Base-by-base conservation (phyloP, 2,888 invertebrate species). In the Synergus japonicus region DNA sequence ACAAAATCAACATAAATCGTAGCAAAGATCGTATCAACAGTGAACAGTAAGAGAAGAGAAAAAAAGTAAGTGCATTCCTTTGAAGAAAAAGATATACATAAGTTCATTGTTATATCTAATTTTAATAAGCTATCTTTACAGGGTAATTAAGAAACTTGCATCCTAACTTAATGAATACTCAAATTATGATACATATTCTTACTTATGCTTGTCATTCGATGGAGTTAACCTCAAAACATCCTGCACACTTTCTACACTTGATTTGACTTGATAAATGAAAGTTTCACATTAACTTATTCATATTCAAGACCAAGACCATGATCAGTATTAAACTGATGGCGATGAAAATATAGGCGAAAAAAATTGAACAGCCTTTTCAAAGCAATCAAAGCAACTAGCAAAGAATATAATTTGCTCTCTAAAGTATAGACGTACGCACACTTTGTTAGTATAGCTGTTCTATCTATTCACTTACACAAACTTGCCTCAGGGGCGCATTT, bases 151-250 rank as follows among this genome's bases (percentile, higher is more conserved):
- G 3, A 67, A 37, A n/a, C 3, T 29, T 73, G 37, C 7, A 12
- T 12, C 13, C 29, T 22, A 54, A 1, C 9, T 29, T 22, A 29
- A n/a, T 73, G 2, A 8, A n/a, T 37, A 54, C 29, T 37, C 2
- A 54, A 73, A 54, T 73, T n/a, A 10, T 49, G 15, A 49, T 4
- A 37, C 0, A 54, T 54, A 22, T 22, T 10, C 73, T 73, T 73
- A 73, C 73, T 9, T 73, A n/a, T 37, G n/a, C 54, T n/a, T 54
- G 73, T 73, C 73, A 73, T 73, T 73, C 73, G 54, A 37, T 73
- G 54, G 4, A 37, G 37, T 73, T 73, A 73, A 73, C 73, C 73
- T 73, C 37, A 49, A 69, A 69, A 54, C 37, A n/a, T 54, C n/a
- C n/a, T 12, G 29, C 73, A 18, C 64, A 43, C 37, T 10, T 73